Conservation (phyloP, 2,888 invertebrate species). For the Stenodema calcarata region DNA sequence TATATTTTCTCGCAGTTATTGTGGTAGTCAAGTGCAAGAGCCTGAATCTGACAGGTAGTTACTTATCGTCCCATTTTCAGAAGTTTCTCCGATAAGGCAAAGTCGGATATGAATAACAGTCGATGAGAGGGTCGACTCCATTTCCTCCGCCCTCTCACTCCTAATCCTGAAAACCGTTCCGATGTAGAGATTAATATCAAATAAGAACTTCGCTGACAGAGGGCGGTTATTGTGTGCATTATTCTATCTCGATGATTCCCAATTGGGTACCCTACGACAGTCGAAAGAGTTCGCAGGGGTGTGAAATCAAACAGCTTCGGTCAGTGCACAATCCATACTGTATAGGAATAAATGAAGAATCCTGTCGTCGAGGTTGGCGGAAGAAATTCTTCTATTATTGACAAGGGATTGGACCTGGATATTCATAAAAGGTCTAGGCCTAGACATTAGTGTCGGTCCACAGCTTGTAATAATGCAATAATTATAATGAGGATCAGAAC, state of each 20-base stretch:
- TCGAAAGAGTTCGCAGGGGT: background rate
- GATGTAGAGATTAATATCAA: background rate
- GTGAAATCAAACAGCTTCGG: background rate
- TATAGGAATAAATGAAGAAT: too few relatives aligned
- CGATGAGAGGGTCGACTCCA: constrained; percentile 5
- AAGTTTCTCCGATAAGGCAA: constrained; percentile 30
- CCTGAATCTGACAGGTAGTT: constrained; percentile 29
- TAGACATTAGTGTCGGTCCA: too few relatives aligned
- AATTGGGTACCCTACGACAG: background rate
- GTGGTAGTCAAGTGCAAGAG: constrained; percentile 12
- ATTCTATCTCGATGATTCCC: background rate
- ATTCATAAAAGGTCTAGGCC: too few relatives aligned
- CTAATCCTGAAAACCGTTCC: background rate
- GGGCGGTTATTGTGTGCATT: background rate
- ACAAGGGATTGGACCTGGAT: too few relatives aligned
- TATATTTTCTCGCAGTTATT: constrained; percentile 29
- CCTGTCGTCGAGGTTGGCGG: too few relatives aligned
- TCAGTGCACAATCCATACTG: too few relatives aligned
- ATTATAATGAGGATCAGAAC: too few relatives aligned
- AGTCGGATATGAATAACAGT: constrained; percentile 42
- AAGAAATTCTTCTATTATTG: too few relatives aligned
- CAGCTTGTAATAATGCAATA: too few relatives aligned
- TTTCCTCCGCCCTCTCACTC: background rate
- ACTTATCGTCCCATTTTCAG: constrained; percentile 39
- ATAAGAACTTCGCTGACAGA: background rate